Conservation (phyloP, 1,140 invertebrate species). For the Cydia strobilella region DNA sequence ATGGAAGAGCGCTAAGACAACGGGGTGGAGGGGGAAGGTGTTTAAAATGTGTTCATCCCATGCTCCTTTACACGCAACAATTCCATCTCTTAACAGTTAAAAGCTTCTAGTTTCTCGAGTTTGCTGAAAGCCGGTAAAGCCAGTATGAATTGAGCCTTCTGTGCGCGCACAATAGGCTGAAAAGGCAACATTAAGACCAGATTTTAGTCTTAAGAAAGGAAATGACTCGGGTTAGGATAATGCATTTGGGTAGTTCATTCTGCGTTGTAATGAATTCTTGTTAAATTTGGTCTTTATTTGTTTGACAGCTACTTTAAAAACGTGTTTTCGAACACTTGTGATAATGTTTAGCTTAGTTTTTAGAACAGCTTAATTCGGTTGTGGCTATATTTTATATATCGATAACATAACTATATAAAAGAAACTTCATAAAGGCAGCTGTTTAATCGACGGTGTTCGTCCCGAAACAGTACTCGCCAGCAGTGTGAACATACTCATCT, state of each 20-base stretch:
- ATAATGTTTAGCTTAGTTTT: background rate
- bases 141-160: slow-evolving; percentile 56
- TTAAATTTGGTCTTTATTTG: slow-evolving; percentile 15
- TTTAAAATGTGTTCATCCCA: slow-evolving; percentile 29
- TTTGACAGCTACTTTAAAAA: slow-evolving; percentile 2
- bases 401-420: background rate
- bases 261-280: slow-evolving; percentile 22
- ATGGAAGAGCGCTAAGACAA: background rate
- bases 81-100: slow-evolving; percentile 55
- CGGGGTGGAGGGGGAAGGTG: background rate
- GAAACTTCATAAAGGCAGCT: background rate
- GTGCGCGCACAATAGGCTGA: slow-evolving; percentile 54
- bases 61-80: slow-evolving; percentile 41
- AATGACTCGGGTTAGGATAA: slow-evolving; percentile 55
- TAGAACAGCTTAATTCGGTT: background rate
- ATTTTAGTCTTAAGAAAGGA: slow-evolving; percentile 58
- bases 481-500: too few species aligned
- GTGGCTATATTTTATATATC: too few species aligned
- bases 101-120: slow-evolving; percentile 63
- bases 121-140: slow-evolving; percentile 60
- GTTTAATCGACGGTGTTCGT: too few species aligned
- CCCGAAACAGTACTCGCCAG: too few species aligned
- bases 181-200: slow-evolving; percentile 62
- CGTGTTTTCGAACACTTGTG: background rate
- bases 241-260: slow-evolving; percentile 28